These are phyloP conservation scores for Zapus hudsonius DNA, from an alignment of 2,113 vertebrate species.

Conservation along the genomic window DNA sequence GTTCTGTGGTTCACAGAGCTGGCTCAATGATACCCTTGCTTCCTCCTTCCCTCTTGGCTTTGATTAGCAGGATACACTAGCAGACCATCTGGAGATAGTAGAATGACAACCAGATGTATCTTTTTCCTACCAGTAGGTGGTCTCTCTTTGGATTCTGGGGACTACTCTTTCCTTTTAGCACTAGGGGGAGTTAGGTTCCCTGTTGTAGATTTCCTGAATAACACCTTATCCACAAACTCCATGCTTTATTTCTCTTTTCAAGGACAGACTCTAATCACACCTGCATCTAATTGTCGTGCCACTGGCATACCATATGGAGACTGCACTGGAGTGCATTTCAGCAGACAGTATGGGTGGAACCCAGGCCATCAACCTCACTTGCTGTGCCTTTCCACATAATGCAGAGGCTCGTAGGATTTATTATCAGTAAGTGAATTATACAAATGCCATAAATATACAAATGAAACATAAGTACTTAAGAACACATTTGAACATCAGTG, in stretches of 20 bases:
- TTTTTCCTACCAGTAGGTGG: background rate
- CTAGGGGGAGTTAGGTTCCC: background rate
- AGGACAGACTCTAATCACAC: background rate
- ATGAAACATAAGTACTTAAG: background rate
- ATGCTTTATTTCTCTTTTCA: background rate
- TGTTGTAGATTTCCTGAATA: background rate
- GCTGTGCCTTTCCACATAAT: too few species aligned
- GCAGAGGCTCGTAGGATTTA: background rate
- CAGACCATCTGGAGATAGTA: background rate
- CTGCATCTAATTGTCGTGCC: background rate
- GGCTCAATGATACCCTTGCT: background rate
- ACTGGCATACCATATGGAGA: background rate
- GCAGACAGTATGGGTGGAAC: background rate
- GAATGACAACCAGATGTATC: background rate
- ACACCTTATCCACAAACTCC: background rate
- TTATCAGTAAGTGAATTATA: background rate
- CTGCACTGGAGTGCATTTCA: background rate
- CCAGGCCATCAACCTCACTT: too few species aligned
- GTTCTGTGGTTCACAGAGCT: background rate
- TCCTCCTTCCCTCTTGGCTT: background rate
- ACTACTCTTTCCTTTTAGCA: background rate
- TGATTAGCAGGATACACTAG: background rate
- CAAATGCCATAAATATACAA: background rate
- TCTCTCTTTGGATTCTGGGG: background rate
- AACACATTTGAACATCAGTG: background rate